These are phyloP conservation scores for Chrysomallon squamiferum DNA, from an alignment of 1,140 invertebrate species.

Conservation along the genomic window DNA sequence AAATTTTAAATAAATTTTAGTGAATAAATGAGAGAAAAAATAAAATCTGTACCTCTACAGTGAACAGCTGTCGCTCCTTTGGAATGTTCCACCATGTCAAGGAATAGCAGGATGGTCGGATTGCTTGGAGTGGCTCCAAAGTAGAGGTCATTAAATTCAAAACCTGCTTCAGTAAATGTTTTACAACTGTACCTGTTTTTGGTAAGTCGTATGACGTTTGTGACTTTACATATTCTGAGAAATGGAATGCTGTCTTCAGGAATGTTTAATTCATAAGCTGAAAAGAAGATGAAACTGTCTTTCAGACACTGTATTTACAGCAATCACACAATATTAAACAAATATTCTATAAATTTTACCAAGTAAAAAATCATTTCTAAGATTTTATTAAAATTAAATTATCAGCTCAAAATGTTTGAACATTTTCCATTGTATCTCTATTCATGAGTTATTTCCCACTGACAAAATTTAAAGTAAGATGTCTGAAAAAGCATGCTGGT, in stretches of 20 bases:
- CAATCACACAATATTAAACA: neutral
- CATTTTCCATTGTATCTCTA: too few relatives aligned
- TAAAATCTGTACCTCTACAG: slow-evolving; percentile 96
- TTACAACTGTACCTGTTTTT: slow-evolving; percentile 94
- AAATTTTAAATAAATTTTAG: too few relatives aligned
- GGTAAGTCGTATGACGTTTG: slow-evolving; percentile 90
- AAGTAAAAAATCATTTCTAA: too few relatives aligned
- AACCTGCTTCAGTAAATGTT: slow-evolving; percentile 89
- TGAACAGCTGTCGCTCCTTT: slow-evolving; percentile 96
- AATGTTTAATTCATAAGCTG: slow-evolving; percentile 91
- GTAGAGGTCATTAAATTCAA: slow-evolving; percentile 94
- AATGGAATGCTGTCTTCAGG: slow-evolving; percentile 97
- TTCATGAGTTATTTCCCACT: too few relatives aligned
- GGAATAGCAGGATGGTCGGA: slow-evolving; percentile 87
- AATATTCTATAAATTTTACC: too few relatives aligned
- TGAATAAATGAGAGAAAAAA: too few relatives aligned
- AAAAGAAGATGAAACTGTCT: neutral
- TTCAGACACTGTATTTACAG: neutral
- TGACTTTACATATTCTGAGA: slow-evolving; percentile 91
- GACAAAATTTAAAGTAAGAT: too few relatives aligned
- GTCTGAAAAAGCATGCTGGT: too few relatives aligned
- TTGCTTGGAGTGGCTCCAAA: slow-evolving; percentile 95
- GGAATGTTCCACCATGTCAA: slow-evolving; percentile 86
- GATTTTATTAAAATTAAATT: too few relatives aligned
- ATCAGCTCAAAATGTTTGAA: too few relatives aligned